phyloP scores from a whole-genome alignment of 1,140 invertebrate species.

The Drosophila persimilis region DNA sequence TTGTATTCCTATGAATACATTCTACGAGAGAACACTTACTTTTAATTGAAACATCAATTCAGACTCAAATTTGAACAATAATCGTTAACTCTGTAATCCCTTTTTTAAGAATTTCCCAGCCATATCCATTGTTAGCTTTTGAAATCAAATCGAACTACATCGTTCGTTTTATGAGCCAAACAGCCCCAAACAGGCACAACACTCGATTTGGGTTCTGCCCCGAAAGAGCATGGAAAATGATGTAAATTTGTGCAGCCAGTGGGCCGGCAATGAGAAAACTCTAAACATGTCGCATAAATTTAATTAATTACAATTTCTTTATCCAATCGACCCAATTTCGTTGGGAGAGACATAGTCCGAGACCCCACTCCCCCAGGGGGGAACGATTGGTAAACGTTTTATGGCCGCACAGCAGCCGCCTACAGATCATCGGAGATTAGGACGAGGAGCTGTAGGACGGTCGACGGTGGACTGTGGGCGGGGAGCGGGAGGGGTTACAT shows the following conservation, averaged over 20 bases:
- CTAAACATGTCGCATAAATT: slow-evolving; percentile 81
- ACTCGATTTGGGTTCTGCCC: slow-evolving; percentile 60
- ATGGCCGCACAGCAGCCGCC: slow-evolving; percentile 77
- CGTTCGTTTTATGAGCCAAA: slow-evolving; percentile 42
- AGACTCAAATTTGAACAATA: too few relatives aligned
- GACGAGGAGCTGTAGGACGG: slow-evolving; percentile 1
- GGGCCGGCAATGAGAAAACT: slow-evolving; percentile 72
- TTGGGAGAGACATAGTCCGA: background rate
- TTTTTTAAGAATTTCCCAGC: slow-evolving; percentile 26
- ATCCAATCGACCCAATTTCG: slow-evolving; percentile 73
- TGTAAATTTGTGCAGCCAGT: slow-evolving; percentile 48
- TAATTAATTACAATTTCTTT: slow-evolving; percentile 81
- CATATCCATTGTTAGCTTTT: slow-evolving; percentile 39
- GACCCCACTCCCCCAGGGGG: background rate
- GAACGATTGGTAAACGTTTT: slow-evolving; percentile 61
- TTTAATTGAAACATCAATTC: slow-evolving; percentile 12
- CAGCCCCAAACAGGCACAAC: slow-evolving; percentile 48
- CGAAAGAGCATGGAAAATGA: slow-evolving; percentile 53
- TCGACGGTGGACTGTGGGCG: too few relatives aligned
- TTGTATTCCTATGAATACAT: too few relatives aligned
- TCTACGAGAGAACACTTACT: too few relatives aligned
- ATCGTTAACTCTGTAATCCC: background rate
- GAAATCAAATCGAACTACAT: slow-evolving; percentile 46
- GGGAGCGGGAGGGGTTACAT: background rate
- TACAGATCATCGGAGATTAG: slow-evolving; percentile 73